Conservation (phyloP, 2,797 vertebrate species). For the Gorsachius magnificus region DNA sequence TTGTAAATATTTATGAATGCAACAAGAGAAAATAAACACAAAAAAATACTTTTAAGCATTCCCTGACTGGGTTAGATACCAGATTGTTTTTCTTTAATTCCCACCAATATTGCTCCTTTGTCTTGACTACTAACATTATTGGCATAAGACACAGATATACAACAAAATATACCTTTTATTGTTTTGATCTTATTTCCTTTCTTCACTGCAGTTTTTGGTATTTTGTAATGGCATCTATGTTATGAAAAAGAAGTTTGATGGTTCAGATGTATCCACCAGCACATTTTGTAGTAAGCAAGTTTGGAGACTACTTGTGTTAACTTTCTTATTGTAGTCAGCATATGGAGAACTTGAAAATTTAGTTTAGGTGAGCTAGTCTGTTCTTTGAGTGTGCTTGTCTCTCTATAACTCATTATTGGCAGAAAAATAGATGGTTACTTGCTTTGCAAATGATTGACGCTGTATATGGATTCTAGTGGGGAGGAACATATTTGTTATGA, state of each 20-base stretch:
- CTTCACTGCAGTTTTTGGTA: background rate
- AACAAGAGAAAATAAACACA: background rate
- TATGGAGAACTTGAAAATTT: background rate
- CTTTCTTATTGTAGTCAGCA: background rate
- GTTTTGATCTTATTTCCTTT: background rate
- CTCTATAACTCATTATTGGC: background rate
- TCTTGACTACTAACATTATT: background rate
- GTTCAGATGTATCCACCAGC: background rate
- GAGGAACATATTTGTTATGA: background rate
- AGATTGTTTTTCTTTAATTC: background rate
- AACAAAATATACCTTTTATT: background rate
- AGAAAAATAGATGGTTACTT: background rate
- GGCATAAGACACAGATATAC: background rate
- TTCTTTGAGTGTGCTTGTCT: background rate
- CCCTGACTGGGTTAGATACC: background rate
- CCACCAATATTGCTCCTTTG: background rate
- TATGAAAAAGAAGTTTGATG: background rate
- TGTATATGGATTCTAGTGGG: background rate
- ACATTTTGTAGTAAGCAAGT: background rate
- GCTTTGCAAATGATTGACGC: background rate
- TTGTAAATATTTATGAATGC: background rate
- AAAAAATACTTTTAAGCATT: background rate
- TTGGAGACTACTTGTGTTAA: background rate
- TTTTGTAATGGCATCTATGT: too few relatives aligned
- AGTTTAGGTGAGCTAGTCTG: background rate